phyloP scores from a whole-genome alignment of 2,888 invertebrate genomes.

The Zeuzera pyrina region DNA sequence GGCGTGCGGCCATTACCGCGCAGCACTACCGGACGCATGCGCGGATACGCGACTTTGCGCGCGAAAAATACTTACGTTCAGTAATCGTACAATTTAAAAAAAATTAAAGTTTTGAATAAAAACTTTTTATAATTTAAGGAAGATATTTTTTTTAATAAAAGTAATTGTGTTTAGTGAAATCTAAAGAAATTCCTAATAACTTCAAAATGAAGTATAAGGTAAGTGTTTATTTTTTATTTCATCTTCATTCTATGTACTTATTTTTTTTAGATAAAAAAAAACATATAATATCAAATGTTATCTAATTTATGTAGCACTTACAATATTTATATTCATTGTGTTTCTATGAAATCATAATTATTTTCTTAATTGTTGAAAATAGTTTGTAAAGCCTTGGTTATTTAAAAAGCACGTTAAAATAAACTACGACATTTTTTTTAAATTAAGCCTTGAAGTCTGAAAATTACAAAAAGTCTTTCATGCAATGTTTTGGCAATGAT shows the following conservation, averaged over 20 bases:
- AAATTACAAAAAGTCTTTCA: too few species aligned
- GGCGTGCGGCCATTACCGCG: conserved; percentile 8
- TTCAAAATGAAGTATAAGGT: conserved; percentile 15
- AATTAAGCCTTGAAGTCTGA: too few species aligned
- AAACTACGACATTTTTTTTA: too few species aligned
- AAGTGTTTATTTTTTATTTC: neutral
- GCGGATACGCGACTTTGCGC: conserved; percentile 9
- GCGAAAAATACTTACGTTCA: conserved; percentile 5
- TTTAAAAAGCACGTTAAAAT: too few species aligned
- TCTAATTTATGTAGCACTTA: too few species aligned
- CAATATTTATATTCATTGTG: too few species aligned
- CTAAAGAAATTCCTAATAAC: too few species aligned
- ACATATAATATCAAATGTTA: too few species aligned
- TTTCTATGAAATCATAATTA: too few species aligned
- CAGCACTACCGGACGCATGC: conserved; percentile 9
- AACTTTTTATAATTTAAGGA: neutral
- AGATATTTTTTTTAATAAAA: neutral
- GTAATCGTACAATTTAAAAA: conserved; percentile 1
- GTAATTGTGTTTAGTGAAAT: neutral
- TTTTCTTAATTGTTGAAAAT: too few species aligned
- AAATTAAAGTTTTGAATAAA: neutral
- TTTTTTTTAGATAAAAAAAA: neutral
- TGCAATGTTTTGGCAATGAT: too few species aligned
- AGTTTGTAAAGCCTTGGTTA: too few species aligned
- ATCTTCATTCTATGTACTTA: neutral